Evolutionary conservation across 37 sponge, comb jelly and placozoan species (phyloP).

Genomic region (Crambe crambe): DNA sequence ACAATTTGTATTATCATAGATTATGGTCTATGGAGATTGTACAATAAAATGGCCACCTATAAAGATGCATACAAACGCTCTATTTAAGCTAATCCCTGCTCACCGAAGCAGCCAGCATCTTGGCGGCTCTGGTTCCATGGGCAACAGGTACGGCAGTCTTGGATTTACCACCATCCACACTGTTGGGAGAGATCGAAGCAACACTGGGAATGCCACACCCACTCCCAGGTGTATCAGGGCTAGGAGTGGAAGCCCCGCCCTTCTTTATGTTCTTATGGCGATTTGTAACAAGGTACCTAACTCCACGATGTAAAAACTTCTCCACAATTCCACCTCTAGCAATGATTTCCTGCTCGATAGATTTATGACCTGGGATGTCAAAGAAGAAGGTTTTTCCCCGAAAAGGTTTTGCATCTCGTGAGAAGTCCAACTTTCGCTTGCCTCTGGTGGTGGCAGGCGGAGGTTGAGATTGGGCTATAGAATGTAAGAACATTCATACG

Average conservation of each 20-base stretch:
- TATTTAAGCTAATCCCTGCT: background rate
- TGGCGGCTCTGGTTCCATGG: slow-evolving; percentile 6
- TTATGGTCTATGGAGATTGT: too few relatives aligned
- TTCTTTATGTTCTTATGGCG: slow-evolving; percentile 8
- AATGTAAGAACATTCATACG: too few relatives aligned
- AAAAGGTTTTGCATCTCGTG: background rate
- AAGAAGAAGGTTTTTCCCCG: slow-evolving; percentile 54
- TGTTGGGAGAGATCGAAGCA: slow-evolving; percentile 13
- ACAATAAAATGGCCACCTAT: too few relatives aligned
- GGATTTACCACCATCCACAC: slow-evolving; percentile 7
- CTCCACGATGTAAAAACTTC: slow-evolving; percentile 38
- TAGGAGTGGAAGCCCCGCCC: slow-evolving; percentile 17
- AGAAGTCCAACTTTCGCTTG: slow-evolving; percentile 15
- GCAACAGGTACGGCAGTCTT: background rate
- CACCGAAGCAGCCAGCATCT: slow-evolving; percentile 36
- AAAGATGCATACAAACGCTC: too few relatives aligned
- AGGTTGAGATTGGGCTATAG: background rate
- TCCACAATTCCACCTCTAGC: slow-evolving; percentile 44
- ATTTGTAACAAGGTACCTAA: slow-evolving; percentile 54
- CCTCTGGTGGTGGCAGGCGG: background rate
- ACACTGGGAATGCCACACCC: slow-evolving; percentile 8
- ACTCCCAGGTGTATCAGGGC: slow-evolving; percentile 32
- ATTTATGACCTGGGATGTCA: slow-evolving; percentile 51
- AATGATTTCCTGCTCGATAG: slow-evolving; percentile 43
- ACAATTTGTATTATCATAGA: too few relatives aligned